Base-by-base conservation (phyloP, 2,888 invertebrate genomes). In the Harpalus rubripes region DNA sequence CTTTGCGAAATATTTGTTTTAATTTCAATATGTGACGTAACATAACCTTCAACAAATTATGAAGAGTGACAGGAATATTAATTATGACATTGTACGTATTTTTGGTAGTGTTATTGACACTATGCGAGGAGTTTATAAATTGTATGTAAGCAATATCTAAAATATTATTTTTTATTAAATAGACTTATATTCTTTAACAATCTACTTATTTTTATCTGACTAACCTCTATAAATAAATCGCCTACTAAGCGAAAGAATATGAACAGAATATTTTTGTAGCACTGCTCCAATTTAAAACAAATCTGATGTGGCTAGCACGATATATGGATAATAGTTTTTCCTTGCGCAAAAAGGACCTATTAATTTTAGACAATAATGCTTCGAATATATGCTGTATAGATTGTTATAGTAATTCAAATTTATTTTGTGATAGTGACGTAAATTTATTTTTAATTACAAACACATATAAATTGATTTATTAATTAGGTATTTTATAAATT, bases 51-150 rank as follows among this genome's bases (percentile, higher is more conserved):
- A 39, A 63, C 63, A 22, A 63, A 7, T 7, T 22, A 10, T 22
- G 22, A 18, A 8, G 61, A 18, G 61, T 39, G 68, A 68, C 39
- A n/a, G 39, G 68, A 68, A 68, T 68, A 26, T 68, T 15, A 68
- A 68, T 39, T 63, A 59, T 10, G 7, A 59, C 5, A 41, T 32
- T 68, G 18, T 18, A 63, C 22, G 10, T 15, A 16, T 61, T 10
- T 65, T 68, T n/a, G 15, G 32, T 10, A 26, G n/a, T 68, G 12
- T n/a, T 68, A 12, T 26, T 56, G n/a, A 56, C 6, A 56, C 18
- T 18, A 22, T 63, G 63, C 18, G 22, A 32, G 32, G 32, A 32
- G 32, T 32, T 32, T 32, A 5, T 32, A 32, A 32, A 32, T 32
- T 32, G 6, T 6, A 32, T 32, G 32, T 32, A 6, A 32, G 5